Conservation (phyloP, 2,113 vertebrate species). For the Lynx canadensis region DNA sequence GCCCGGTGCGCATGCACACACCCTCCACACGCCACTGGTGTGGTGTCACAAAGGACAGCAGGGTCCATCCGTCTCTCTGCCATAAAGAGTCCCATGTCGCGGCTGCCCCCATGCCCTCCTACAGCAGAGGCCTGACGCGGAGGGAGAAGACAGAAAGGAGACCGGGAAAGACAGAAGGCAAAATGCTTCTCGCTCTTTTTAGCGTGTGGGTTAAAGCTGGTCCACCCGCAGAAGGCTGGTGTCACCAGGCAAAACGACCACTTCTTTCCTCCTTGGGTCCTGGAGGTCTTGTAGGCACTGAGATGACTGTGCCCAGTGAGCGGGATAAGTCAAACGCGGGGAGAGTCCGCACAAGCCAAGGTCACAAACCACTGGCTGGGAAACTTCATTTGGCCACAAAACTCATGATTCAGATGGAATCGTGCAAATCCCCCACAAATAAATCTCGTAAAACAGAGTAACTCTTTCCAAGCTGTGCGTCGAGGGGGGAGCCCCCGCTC, state of each 20-base stretch:
- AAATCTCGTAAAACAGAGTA: not conserved
- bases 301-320: no score
- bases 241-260: not conserved
- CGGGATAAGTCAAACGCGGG: fast-evolving
- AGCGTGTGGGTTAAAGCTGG: fast-evolving
- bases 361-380: not conserved
- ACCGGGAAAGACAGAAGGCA: not conserved
- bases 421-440: fast-evolving
- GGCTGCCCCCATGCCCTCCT: not conserved
- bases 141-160: not conserved
- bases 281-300: no score
- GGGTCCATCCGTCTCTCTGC: not conserved
- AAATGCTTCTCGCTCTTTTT: not conserved
- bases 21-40: not conserved
- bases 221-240: not conserved
- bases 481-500: not conserved
- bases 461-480: not conserved
- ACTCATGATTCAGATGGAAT: not conserved
- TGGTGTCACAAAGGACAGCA: no score
- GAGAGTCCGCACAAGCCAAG: not conserved
- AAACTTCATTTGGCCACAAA: no score
- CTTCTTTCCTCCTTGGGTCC: fast-evolving
- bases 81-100: fast-evolving
- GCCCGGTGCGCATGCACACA: fast-evolving
- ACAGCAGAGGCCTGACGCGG: not conserved